These are phyloP conservation scores for Neolamprologus fasciatus DNA, from an alignment of 2,113 vertebrate genomes.

Conservation along the genomic window DNA sequence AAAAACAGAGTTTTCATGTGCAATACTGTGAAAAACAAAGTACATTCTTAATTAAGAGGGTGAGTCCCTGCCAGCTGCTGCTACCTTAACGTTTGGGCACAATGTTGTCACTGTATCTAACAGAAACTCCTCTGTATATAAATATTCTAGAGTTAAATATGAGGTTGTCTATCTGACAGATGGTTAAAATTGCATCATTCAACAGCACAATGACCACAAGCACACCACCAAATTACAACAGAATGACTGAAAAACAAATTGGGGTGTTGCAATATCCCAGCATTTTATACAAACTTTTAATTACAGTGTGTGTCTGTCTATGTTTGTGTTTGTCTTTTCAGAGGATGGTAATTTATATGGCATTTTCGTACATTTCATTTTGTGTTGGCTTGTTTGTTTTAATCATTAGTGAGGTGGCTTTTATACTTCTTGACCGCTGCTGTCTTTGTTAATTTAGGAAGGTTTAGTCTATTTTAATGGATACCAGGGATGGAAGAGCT, in stretches of 20 bases:
- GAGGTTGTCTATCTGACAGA: background rate
- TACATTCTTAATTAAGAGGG: background rate
- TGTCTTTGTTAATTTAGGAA: background rate
- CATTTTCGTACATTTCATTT: fast-evolving
- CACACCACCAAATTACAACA: fast-evolving
- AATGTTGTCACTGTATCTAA: background rate
- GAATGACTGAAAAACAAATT: background rate
- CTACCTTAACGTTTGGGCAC: background rate
- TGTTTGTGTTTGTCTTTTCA: background rate
- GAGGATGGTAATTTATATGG: background rate
- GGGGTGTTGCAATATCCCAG: background rate
- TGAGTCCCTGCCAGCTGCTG: background rate
- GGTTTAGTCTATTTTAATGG: background rate
- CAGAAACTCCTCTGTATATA: background rate
- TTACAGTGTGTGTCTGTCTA: background rate
- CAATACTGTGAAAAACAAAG: background rate
- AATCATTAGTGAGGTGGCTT: background rate
- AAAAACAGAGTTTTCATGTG: background rate
- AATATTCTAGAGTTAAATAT: background rate
- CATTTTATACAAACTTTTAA: background rate
- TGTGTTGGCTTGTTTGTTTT: background rate
- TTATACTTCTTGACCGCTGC: background rate
- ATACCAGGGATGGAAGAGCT: background rate
- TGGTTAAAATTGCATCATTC: background rate
- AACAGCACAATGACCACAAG: background rate